Evolutionary conservation across 2,888 invertebrate genomes (phyloP).

Genomic region (Atethmia centrago): DNA sequence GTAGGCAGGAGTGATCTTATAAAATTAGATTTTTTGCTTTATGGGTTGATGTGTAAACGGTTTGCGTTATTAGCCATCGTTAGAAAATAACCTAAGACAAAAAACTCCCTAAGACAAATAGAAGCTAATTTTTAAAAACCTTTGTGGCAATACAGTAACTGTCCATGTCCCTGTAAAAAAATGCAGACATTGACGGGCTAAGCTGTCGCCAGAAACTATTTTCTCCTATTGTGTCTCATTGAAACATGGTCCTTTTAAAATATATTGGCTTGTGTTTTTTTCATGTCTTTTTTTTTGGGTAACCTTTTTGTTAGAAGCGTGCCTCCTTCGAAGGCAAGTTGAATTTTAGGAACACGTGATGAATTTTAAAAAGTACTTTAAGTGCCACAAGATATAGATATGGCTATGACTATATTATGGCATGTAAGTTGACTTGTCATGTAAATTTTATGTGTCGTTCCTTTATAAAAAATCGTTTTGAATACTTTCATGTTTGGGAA

Average conservation of each 20-base stretch:
- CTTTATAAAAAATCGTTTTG: conserved; percentile 73
- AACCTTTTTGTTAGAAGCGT: conserved; percentile 82
- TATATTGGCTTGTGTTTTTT: conserved; percentile 81
- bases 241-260: conserved; percentile 84
- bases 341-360: conserved; percentile 81
- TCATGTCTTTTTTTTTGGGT: conserved; percentile 74
- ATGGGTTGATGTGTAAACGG: conserved; percentile 34
- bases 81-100: conserved; percentile 43
- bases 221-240: conserved; percentile 83
- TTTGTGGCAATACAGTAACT: conserved; percentile 53
- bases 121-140: conserved; percentile 35
- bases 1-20: conserved; percentile 57
- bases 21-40: conserved; percentile 53
- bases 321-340: conserved; percentile 80
- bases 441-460: conserved; percentile 79
- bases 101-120: conserved; percentile 50
- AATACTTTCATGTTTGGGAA: conserved; percentile 72
- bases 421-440: conserved; percentile 82
- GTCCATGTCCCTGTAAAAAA: conserved; percentile 67
- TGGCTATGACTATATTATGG: conserved; percentile 81
- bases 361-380: conserved; percentile 86
- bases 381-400: conserved; percentile 80
- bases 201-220: conserved; percentile 84
- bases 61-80: conserved; percentile 32
- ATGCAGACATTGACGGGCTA: conserved; percentile 74